Percentiles rank a stretch among this genome's conserved stretches.
Conservation (phyloP, 2,888 invertebrate genomes). For the Marronus borbonicus region DNA sequence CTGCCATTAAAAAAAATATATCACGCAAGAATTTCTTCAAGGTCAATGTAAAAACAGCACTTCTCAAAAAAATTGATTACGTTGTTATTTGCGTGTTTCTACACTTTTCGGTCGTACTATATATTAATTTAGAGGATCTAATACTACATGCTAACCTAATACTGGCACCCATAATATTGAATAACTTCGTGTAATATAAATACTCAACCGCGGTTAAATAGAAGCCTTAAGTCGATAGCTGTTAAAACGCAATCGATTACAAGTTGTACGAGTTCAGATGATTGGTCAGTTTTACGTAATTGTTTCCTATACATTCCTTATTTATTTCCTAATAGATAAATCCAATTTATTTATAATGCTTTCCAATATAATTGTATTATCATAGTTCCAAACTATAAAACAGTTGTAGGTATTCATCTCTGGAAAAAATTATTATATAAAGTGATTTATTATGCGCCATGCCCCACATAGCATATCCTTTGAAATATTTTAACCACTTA, state of each 20-base stretch:
- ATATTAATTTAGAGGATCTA: too few relatives aligned
- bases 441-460: not conserved
- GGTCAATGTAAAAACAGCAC: too few relatives aligned
- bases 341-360: conserved; percentile 41
- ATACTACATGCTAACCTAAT: too few relatives aligned
- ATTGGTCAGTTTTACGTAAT: conserved; percentile 40
- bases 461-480: too few relatives aligned
- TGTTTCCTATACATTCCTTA: conserved; percentile 14
- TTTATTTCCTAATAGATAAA: conserved; percentile 25
- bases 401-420: conserved; percentile 15
- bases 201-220: conserved; percentile 26
- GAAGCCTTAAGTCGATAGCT: conserved; percentile 20
- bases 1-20: too few relatives aligned
- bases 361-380: conserved; percentile 37
- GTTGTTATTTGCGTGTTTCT: too few relatives aligned
- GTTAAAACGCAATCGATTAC: conserved; percentile 42
- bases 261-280: conserved; percentile 36
- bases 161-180: not conserved
- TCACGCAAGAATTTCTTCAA: too few relatives aligned
- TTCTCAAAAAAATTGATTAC: too few relatives aligned
- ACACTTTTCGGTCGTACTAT: too few relatives aligned
- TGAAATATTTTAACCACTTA: too few relatives aligned
- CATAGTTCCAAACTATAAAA: conserved; percentile 1
- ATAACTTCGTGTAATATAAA: conserved; percentile 8
- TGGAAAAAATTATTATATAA: not conserved